A percentile compares a stretch with the other conserved stretches of the same genome.
Conservation (phyloP, 2,888 invertebrate species). For the Teleogryllus oceanicus region DNA sequence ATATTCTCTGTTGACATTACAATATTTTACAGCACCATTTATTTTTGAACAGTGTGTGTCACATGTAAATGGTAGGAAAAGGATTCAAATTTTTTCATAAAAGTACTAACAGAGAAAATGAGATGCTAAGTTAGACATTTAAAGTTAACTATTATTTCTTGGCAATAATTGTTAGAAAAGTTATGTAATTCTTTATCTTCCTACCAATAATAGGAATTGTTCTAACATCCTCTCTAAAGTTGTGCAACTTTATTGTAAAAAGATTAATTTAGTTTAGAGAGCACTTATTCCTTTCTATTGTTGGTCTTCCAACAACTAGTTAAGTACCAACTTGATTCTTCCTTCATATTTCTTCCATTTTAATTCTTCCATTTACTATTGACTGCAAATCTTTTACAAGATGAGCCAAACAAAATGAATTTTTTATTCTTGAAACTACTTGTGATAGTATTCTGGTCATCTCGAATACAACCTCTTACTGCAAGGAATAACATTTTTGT, state of each 20-base stretch:
- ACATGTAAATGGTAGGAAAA: not conserved
- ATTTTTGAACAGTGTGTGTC: not conserved
- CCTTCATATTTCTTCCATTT: not conserved
- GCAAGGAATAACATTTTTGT: not conserved
- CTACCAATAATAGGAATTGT: no score
- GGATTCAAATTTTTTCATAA: no score
- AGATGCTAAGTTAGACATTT: not conserved
- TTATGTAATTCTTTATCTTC: no score
- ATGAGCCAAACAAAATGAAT: not conserved
- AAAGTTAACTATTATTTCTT: not conserved
- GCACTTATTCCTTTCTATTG: no score
- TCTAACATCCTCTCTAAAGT: no score
- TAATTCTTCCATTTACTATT: not conserved
- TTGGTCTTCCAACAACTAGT: not conserved
- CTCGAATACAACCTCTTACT: not conserved
- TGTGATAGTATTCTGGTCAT: not conserved
- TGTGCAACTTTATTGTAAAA: no score
- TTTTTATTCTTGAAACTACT: not conserved
- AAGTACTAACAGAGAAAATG: no score
- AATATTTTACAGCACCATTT: not conserved
- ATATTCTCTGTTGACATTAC: conserved; percentile 1
- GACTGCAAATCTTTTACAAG: no score
- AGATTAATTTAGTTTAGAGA: no score
- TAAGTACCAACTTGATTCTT: not conserved
- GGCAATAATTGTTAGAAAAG: no score